Evolutionary conservation across 2,888 invertebrate genomes (phyloP).

Genomic region (Orgyia antiqua): DNA sequence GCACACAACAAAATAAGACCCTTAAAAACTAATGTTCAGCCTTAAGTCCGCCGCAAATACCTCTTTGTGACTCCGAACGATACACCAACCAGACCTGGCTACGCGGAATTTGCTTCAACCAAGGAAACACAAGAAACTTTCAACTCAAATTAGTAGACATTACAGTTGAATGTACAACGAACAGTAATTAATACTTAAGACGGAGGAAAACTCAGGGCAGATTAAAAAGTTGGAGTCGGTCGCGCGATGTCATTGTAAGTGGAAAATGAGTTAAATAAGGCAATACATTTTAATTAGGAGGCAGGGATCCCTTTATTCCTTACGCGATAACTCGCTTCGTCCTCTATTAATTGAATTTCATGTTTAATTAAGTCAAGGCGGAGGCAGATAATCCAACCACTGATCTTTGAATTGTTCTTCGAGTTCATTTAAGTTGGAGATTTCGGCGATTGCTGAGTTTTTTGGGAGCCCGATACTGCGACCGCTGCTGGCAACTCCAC

Average conservation of each 20-base stretch:
- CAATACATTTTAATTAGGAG: conserved; percentile 78
- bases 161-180: conserved; percentile 18
- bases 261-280: conserved; percentile 78
- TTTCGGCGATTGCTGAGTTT: conserved; percentile 44
- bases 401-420: conserved; percentile 50
- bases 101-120: conserved; percentile 45
- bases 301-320: conserved; percentile 74
- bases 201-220: conserved; percentile 58
- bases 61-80: conserved; percentile 70
- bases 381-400: conserved; percentile 59
- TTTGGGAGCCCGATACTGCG: conserved; percentile 29
- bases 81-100: conserved; percentile 55
- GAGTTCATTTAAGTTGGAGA: conserved; percentile 49
- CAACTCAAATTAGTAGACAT: conserved; percentile 11
- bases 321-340: conserved; percentile 70
- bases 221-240: conserved; percentile 76
- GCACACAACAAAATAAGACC: conserved; percentile 74
- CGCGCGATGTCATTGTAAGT: conserved; percentile 75
- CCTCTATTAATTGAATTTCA: conserved; percentile 77
- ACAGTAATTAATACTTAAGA: conserved; percentile 37
- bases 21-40: conserved; percentile 76
- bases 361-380: conserved; percentile 73
- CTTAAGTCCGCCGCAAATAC: conserved; percentile 75
- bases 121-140: conserved; percentile 13
- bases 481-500: conserved; percentile 9